Conservation (phyloP, 2,888 invertebrate genomes). For the Volucella inanis region DNA sequence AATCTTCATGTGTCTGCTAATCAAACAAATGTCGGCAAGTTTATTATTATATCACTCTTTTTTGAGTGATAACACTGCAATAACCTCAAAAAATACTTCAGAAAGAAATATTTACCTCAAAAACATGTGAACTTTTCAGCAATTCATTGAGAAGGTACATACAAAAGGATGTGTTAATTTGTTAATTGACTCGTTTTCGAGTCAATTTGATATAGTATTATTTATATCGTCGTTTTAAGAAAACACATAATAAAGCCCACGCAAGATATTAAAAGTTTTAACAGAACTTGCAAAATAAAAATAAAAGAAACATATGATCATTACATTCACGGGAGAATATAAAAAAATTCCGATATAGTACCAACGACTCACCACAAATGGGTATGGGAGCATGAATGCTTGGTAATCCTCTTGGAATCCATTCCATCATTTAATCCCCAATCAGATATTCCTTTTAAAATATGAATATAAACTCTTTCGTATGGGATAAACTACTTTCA, state of each 20-base stretch:
- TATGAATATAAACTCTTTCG: constrained; percentile 17
- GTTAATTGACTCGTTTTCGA: too few species aligned
- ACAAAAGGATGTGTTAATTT: too few species aligned
- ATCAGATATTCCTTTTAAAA: constrained; percentile 36
- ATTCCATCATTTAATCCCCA: constrained; percentile 83
- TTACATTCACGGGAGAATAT: constrained; percentile 12
- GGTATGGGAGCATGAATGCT: constrained; percentile 83
- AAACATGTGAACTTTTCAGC: too few species aligned
- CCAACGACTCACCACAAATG: constrained; percentile 83
- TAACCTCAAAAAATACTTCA: too few species aligned
- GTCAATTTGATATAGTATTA: too few species aligned
- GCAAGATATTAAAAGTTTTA: neutral
- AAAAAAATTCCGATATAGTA: constrained; percentile 72
- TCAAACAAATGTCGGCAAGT: too few species aligned
- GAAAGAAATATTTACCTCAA: too few species aligned
- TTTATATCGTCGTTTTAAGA: neutral
- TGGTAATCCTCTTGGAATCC: constrained; percentile 84
- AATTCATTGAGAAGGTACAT: too few species aligned
- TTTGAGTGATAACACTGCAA: too few species aligned
- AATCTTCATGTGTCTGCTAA: too few species aligned
- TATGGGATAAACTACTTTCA: neutral
- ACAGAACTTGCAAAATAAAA: constrained; percentile 4
- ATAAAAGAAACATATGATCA: constrained; percentile 3
- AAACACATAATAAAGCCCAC: neutral
- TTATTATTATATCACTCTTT: too few species aligned